A percentile compares a stretch with the other conserved stretches of the same genome.
Conservation (phyloP, 2,113 vertebrate species). For the Lepidothrix coronata region DNA sequence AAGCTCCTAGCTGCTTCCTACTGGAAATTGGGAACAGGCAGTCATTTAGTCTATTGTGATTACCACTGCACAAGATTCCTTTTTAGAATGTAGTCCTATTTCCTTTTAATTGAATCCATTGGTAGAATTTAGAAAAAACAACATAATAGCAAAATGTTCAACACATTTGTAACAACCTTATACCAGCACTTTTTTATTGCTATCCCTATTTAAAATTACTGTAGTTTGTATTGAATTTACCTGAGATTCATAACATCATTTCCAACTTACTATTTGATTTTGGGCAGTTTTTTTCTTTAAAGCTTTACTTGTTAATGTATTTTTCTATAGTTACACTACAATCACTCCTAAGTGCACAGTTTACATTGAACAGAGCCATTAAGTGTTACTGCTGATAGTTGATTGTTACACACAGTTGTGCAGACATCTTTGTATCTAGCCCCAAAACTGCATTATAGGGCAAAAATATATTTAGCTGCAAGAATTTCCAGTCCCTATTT, state of each 20-base stretch:
- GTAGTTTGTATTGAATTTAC: slow-evolving; percentile 44
- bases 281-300: slow-evolving; percentile 17
- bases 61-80: background rate
- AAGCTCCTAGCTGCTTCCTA: background rate
- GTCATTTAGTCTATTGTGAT: background rate
- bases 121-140: background rate
- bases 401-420: slow-evolving; percentile 29
- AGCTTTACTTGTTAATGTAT: slow-evolving; percentile 65
- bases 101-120: slow-evolving; percentile 50
- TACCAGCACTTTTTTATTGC: slow-evolving; percentile 14
- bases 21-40: background rate
- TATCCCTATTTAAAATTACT: slow-evolving; percentile 38
- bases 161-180: background rate
- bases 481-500: slow-evolving; percentile 40
- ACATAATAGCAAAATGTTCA: background rate
- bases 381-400: slow-evolving; percentile 27
- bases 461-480: slow-evolving; percentile 33
- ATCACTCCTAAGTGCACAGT: slow-evolving; percentile 62
- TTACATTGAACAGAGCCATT: slow-evolving; percentile 44
- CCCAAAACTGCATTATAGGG: slow-evolving; percentile 1
- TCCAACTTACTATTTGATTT: slow-evolving; percentile 51
- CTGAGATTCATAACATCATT: slow-evolving; percentile 47
- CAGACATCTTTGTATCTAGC: slow-evolving; percentile 50
- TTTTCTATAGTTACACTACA: slow-evolving; percentile 58
- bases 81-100: slow-evolving; percentile 53